Base-by-base conservation (phyloP, 2,888 invertebrate genomes). In the Torymus auratus region DNA sequence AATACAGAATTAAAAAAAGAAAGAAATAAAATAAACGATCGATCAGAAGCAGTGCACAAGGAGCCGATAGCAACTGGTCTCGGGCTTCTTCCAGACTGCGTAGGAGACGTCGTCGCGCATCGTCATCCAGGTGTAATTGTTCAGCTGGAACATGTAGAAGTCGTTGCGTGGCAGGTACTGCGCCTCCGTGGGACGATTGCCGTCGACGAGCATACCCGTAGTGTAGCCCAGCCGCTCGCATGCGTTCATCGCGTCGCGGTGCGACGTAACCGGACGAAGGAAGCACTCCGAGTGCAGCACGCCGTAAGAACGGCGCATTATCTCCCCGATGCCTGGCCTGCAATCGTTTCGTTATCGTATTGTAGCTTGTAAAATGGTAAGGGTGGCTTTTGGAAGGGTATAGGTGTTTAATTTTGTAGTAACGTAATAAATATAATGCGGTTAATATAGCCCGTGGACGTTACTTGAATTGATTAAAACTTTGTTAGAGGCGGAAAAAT, bases 261-360 rank as follows among this genome's bases (percentile, higher is more conserved):
- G 61, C 10, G 85, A 76, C 5, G 75, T 56, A 0, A 86, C 13
- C 2, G 86, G 84, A 4, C 71, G 73, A 0, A 93, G 89, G 84
- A 94, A 95, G 86, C 96, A 96, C 86, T 94, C 94, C 0, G 94
- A 92, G 84, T 94, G 94, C 95, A 96, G 95, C 11, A 95, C 91
- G 14, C 96, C 96, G 83, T 93, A 94, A 0, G 93, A 92, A 65
- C 93, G 93, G 5, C 93, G 91, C 70, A 94, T 92, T 0, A 96
- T 93, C 91, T 95, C 94, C 0, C 95, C 95, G 14, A 92, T 93
- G n/a, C 93, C 93, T 7, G 41, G 41, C 41, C 41, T 41, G 41
- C 7, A 41, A 41, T 41, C 0, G 41, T 5, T 5, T 5, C 41
- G 41, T 41, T 41, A 41, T 41, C 7, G 41, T 41, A 10, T 41